Evolutionary conservation across 1,140 invertebrate species (phyloP).

Genomic region (Berghia stephanieae): DNA sequence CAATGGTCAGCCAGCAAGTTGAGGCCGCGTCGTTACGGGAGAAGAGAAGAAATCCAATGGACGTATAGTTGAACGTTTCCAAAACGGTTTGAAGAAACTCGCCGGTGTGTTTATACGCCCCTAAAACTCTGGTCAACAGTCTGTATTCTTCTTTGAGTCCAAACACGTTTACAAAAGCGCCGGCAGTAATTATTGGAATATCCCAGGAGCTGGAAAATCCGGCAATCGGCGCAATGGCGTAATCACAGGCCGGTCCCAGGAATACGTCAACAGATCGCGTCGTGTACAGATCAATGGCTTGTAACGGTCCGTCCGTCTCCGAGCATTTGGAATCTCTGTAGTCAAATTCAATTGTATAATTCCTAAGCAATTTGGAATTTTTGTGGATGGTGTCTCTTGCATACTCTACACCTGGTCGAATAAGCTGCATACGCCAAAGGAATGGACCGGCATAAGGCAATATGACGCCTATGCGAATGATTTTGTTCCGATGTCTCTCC

Average conservation of each 20-base stretch:
- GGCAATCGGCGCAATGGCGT: slow-evolving; percentile 89
- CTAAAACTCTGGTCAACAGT: slow-evolving; percentile 20
- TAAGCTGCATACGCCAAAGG: slow-evolving; percentile 40
- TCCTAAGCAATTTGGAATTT: slow-evolving; percentile 34
- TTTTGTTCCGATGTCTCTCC: too few species aligned
- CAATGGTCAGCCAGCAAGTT: too few species aligned
- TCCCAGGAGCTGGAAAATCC: slow-evolving; percentile 86
- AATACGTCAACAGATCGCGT: slow-evolving; percentile 75
- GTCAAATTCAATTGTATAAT: slow-evolving; percentile 33
- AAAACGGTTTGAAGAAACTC: too few species aligned
- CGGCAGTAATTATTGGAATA: slow-evolving; percentile 86
- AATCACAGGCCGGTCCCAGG: slow-evolving; percentile 81
- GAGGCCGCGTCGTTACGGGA: too few species aligned
- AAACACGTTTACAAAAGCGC: slow-evolving; percentile 79
- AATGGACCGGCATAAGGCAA: slow-evolving; percentile 38
- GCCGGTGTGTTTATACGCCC: too few species aligned
- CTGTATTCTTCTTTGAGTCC: slow-evolving; percentile 25
- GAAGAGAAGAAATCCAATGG: too few species aligned
- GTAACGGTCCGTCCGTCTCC: slow-evolving; percentile 46
- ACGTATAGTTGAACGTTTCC: too few species aligned
- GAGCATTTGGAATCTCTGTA: slow-evolving; percentile 54
- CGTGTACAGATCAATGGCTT: slow-evolving; percentile 56
- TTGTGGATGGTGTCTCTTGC: slow-evolving; percentile 42
- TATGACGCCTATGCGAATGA: too few species aligned
- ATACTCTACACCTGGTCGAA: slow-evolving; percentile 48